These are phyloP conservation scores for Monopterus albus DNA, from an alignment of 2,113 vertebrate genomes.

Conservation along the genomic window DNA sequence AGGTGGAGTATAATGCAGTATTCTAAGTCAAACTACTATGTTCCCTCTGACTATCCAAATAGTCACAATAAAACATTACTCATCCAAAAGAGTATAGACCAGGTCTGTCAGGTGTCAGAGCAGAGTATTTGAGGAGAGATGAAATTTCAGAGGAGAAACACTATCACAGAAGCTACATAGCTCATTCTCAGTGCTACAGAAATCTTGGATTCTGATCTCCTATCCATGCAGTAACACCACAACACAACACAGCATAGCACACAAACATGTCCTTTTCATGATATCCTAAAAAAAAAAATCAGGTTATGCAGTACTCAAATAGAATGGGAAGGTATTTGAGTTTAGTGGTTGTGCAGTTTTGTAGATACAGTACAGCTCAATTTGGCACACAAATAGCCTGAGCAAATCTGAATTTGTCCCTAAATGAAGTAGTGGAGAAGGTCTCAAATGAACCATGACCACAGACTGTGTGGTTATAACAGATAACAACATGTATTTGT, in stretches of 20 bases:
- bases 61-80: background rate
- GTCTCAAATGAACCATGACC: slow-evolving; percentile 11
- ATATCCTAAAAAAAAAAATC: background rate
- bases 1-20: background rate
- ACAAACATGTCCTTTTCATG: too few relatives aligned
- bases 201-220: background rate
- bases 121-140: background rate
- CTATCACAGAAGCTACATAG: background rate
- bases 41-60: background rate
- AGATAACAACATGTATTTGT: slow-evolving; percentile 23
- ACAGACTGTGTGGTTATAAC: slow-evolving; percentile 21
- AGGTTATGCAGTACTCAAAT: background rate
- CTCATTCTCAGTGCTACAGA: background rate
- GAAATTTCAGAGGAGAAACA: background rate
- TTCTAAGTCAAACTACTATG: slow-evolving; percentile 6
- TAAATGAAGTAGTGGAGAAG: background rate
- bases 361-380: background rate
- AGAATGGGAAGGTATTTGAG: background rate
- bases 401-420: background rate
- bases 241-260: background rate
- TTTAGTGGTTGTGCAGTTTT: background rate
- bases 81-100: background rate
- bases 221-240: background rate
- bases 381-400: background rate
- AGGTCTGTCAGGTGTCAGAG: background rate